Evolutionary conservation across 2,797 vertebrate species (phyloP).

Genomic region (Sciaenops ocellatus): DNA sequence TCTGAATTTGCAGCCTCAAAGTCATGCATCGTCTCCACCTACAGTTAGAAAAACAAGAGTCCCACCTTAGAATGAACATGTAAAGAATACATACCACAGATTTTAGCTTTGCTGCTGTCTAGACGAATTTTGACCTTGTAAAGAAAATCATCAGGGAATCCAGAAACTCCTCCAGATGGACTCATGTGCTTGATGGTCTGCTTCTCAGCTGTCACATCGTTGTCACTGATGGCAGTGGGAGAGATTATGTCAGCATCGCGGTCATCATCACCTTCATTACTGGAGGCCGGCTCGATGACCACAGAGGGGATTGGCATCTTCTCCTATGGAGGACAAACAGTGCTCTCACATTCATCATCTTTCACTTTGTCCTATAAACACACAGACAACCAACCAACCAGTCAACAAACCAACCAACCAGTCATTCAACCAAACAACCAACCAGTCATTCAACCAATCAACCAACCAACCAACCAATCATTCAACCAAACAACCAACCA

Average conservation of each 20-base stretch:
- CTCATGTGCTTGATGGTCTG: slow-evolving; percentile 69
- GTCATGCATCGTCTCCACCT: slow-evolving; percentile 96
- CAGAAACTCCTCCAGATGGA: slow-evolving; percentile 63
- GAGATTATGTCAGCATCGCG: slow-evolving; percentile 76
- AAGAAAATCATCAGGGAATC: slow-evolving; percentile 88
- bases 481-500: too few relatives aligned
- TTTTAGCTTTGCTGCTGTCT: not conserved
- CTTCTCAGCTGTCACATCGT: slow-evolving; percentile 71
- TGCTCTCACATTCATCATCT: not conserved
- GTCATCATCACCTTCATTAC: slow-evolving; percentile 94
- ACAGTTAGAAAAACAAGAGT: slow-evolving; percentile 20
- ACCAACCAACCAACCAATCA: too few relatives aligned
- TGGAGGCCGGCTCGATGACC: slow-evolving; percentile 96
- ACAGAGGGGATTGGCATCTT: slow-evolving; percentile 93
- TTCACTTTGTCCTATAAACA: not conserved
- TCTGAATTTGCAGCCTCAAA: slow-evolving; percentile 97
- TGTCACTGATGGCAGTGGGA: slow-evolving; percentile 71
- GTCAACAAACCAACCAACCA: too few relatives aligned
- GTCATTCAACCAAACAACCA: too few relatives aligned
- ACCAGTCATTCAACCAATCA: too few relatives aligned
- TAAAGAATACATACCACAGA: too few relatives aligned
- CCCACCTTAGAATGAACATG: not conserved
- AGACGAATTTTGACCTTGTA: slow-evolving; percentile 87
- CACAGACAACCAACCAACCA: too few relatives aligned
- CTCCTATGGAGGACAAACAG: slow-evolving; percentile 69